These are phyloP conservation scores for Scomber scombrus DNA, from an alignment of 2,113 vertebrate genomes.

Conservation along the genomic window DNA sequence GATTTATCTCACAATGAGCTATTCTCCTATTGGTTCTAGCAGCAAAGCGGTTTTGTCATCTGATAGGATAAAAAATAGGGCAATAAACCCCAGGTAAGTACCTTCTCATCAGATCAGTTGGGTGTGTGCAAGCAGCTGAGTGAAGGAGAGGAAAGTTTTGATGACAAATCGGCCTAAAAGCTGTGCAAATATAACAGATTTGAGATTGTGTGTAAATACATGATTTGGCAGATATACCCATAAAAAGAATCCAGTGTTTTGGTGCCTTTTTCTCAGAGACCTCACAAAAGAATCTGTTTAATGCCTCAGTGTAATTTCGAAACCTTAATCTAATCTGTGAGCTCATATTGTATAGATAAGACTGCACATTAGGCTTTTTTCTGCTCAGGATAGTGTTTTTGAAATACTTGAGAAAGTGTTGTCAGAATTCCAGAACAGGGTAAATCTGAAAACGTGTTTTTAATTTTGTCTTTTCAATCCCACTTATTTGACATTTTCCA, in stretches of 20 bases:
- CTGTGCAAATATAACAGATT: neutral
- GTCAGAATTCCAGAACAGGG: no score
- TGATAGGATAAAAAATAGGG: slow-evolving; percentile 22
- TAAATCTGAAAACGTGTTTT: no score
- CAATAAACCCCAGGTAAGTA: slow-evolving; percentile 28
- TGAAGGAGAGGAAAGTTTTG: neutral
- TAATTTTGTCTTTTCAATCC: no score
- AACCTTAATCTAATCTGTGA: no score
- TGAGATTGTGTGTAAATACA: neutral
- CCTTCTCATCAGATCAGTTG: slow-evolving; percentile 16
- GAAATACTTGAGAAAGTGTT: no score
- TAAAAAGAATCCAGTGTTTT: neutral
- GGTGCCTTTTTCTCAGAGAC: neutral
- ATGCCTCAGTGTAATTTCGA: no score
- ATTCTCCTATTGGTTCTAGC: slow-evolving; percentile 14
- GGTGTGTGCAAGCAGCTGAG: slow-evolving; percentile 2
- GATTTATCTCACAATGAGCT: slow-evolving; percentile 55
- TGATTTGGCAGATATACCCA: neutral
- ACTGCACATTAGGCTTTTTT: no score
- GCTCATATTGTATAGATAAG: no score
- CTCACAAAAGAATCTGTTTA: no score
- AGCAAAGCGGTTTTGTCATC: slow-evolving; percentile 32
- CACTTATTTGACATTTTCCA: no score
- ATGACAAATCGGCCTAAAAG: no score
- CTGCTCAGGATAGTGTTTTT: no score